These are phyloP conservation scores for Chrysochloris asiatica DNA, from an alignment of 2,113 vertebrate genomes.

Conservation along the genomic window DNA sequence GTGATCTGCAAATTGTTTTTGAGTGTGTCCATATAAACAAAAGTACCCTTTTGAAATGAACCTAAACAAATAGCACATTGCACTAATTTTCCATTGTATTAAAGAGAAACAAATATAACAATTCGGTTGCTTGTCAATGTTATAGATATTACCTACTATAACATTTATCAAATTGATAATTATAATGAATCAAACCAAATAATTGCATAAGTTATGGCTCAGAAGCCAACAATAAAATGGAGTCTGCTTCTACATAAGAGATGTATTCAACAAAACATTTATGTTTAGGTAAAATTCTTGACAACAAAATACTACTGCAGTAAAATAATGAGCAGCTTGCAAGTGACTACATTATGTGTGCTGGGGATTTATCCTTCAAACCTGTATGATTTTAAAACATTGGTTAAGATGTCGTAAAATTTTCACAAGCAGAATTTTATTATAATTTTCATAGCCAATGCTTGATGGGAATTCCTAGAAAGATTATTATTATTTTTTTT, in stretches of 20 bases:
- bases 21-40: neutral
- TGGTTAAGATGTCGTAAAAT: neutral
- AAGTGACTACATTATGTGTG: neutral
- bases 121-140: neutral
- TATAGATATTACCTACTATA: neutral
- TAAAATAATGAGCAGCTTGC: neutral
- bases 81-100: neutral
- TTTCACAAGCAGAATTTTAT: neutral
- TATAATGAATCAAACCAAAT: constrained; percentile 3
- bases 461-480: neutral
- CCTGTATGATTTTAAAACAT: neutral
- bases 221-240: neutral
- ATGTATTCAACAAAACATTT: neutral
- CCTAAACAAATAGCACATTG: neutral
- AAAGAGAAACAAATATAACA: neutral
- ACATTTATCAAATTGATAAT: constrained; percentile 24
- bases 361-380: neutral
- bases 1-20: neutral
- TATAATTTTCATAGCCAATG: neutral
- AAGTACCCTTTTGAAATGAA: neutral
- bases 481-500: neutral
- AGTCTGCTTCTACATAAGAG: neutral
- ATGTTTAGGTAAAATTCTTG: neutral
- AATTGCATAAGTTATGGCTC: neutral
- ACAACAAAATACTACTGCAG: neutral